Conservation (phyloP, 2,113 vertebrate species). For the Phylloscopus trochilus region DNA sequence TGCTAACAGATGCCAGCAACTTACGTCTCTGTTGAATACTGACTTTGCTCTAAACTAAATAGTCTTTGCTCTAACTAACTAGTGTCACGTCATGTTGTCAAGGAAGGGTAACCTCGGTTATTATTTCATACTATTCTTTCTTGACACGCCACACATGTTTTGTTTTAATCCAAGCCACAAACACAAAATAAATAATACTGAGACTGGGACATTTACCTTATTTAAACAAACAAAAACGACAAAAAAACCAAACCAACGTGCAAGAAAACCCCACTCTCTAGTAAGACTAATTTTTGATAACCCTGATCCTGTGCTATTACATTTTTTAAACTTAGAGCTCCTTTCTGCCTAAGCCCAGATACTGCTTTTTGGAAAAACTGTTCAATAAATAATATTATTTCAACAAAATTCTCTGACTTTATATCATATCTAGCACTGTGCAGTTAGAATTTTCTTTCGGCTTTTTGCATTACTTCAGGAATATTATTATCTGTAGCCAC, state of each 20-base stretch:
- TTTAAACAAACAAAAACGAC: neutral
- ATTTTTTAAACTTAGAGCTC: neutral
- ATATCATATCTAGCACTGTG: neutral
- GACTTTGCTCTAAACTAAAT: constrained; percentile 9
- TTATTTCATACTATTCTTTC: neutral
- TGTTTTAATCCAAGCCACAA: constrained; percentile 9
- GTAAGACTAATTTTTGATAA: neutral
- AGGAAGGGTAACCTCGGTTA: neutral
- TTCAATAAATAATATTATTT: neutral
- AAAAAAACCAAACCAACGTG: neutral
- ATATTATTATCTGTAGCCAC: neutral
- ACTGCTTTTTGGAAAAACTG: neutral
- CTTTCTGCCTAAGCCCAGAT: neutral
- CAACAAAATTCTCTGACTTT: neutral
- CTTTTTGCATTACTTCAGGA: neutral
- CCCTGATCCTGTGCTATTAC: neutral
- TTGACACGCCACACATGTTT: neutral
- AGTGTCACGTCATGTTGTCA: constrained; percentile 11
- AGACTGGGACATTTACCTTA: neutral
- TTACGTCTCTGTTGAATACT: neutral
- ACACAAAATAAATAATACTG: neutral
- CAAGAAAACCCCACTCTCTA: neutral
- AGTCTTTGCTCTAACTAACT: neutral
- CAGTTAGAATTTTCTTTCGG: neutral
- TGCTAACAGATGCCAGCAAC: constrained; percentile 3